Evolutionary conservation across 2,113 vertebrate species (phyloP).

Genomic region (Boleophthalmus pectinirostris): DNA sequence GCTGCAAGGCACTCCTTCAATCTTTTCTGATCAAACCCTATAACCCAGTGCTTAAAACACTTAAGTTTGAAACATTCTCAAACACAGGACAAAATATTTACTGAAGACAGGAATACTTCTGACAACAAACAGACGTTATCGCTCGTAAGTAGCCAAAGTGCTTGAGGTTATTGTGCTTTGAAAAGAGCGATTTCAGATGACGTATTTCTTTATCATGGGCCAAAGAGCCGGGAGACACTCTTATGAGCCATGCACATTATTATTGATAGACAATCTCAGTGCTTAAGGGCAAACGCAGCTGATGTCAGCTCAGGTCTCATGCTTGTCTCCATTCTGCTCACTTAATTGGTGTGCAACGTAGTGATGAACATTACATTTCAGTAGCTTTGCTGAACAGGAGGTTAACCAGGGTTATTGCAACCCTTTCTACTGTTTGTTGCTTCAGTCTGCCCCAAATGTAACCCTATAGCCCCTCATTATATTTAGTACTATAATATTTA

Average conservation of each 20-base stretch:
- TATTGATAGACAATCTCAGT: conserved; percentile 47
- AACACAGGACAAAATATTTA: conserved; percentile 53
- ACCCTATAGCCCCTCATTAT: background rate
- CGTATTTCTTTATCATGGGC: conserved; percentile 37
- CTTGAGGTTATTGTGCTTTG: conserved; percentile 40
- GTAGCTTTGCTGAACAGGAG: conserved; percentile 22
- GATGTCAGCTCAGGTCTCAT: conserved; percentile 40
- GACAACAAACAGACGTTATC: conserved; percentile 30
- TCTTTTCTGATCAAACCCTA: conserved; percentile 31
- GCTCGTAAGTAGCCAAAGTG: conserved; percentile 44
- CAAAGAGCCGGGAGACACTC: conserved; percentile 45
- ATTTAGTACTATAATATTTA: background rate
- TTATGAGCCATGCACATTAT: conserved; percentile 44
- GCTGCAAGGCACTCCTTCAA: conserved; percentile 52
- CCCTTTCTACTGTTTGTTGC: conserved; percentile 36
- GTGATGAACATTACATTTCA: conserved; percentile 35
- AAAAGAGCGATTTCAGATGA: conserved; percentile 42
- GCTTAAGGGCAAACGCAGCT: conserved; percentile 41
- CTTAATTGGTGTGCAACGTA: conserved; percentile 36
- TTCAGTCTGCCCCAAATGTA: conserved; percentile 5
- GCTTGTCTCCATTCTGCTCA: conserved; percentile 28
- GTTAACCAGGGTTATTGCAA: conserved; percentile 32
- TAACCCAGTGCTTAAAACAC: conserved; percentile 60
- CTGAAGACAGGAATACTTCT: conserved; percentile 30
- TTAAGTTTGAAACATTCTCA: conserved; percentile 43